Base-by-base conservation (phyloP, 2,113 vertebrate species). In the Rostratula benghalensis region DNA sequence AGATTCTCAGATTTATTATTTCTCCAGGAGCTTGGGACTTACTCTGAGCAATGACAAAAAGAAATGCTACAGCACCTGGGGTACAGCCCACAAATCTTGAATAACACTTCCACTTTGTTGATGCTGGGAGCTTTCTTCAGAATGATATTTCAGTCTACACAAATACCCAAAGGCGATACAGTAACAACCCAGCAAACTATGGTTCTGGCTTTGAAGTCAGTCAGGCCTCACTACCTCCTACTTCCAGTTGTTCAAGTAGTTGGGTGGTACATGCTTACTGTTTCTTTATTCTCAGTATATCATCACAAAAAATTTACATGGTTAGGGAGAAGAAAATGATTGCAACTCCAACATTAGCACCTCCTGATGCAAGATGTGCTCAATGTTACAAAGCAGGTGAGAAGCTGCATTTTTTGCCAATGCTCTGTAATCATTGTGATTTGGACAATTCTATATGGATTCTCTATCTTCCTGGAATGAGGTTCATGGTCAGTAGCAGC, bases 241-340 rank as follows among this genome's bases (percentile, higher is more conserved):
- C 56, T 87, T 87, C 87, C 87, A 78, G 69, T 89, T 80, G 33
- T 75, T 81, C 87, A 81, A 23, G 83, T 70, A 31, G 9, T 5
- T 91, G 73, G 7, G 54, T 83, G 41, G 11, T 71, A 30, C 25
- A 4, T 11, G 9, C 11, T 63, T 50, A 5, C 27, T 80, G 13
- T 63, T 91, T 50, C 90, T 92, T 84, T 51, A 53, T 71, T 85
- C 65, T 86, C 33, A 57, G 14, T 53, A 21, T 50, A 53, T 86
- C 23, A n/a, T 65, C 88, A 69, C 21, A 65, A 60, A 75, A 82
- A 51, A 12, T 31, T 11, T 18, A 25, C 5, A 3, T 53, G 35
- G n/a, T 4, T 25, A 63, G 30, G 23, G 10, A 61, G 54, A 60
- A 85, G 82, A 25, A 75, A 91, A 35, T 51, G 13, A 10, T 45